Conservation (phyloP, 1,140 invertebrate genomes). For the Centruroides vittatus region DNA sequence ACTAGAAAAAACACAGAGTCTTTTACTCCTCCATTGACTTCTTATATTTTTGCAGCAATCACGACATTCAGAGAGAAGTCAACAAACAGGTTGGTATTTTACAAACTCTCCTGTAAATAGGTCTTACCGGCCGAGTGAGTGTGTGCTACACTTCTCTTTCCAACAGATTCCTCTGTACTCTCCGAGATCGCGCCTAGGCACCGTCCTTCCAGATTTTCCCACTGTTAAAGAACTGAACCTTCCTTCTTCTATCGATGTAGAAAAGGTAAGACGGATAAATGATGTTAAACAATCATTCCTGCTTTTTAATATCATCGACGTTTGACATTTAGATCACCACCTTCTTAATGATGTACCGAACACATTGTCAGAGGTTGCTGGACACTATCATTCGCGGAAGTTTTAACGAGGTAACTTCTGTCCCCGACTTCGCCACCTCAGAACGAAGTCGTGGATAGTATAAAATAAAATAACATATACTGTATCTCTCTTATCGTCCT, state of each 20-base stretch:
- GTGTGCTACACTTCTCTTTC: neutral
- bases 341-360: constrained; percentile 40
- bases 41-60: no score
- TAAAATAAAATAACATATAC: no score
- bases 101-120: no score
- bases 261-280: constrained; percentile 24
- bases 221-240: constrained; percentile 33
- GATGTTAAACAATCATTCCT: neutral
- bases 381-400: constrained; percentile 37
- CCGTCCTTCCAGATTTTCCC: constrained; percentile 38
- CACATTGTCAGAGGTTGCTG: constrained; percentile 39
- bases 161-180: constrained; percentile 28
- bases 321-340: constrained; percentile 28
- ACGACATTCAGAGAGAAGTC: no score
- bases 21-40: no score
- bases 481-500: no score
- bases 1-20: no score
- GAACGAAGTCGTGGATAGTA: no score
- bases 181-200: constrained; percentile 29
- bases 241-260: constrained; percentile 28
- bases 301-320: neutral
- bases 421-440: neutral
- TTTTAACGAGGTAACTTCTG: constrained; percentile 35
- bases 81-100: no score
- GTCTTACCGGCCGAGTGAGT: no score